A percentile compares a stretch with the other conserved stretches of the same genome.
These are phyloP conservation scores for Caenorhabditis imperialis DNA, from an alignment of 2,888 invertebrate genomes.

Conservation along the genomic window DNA sequence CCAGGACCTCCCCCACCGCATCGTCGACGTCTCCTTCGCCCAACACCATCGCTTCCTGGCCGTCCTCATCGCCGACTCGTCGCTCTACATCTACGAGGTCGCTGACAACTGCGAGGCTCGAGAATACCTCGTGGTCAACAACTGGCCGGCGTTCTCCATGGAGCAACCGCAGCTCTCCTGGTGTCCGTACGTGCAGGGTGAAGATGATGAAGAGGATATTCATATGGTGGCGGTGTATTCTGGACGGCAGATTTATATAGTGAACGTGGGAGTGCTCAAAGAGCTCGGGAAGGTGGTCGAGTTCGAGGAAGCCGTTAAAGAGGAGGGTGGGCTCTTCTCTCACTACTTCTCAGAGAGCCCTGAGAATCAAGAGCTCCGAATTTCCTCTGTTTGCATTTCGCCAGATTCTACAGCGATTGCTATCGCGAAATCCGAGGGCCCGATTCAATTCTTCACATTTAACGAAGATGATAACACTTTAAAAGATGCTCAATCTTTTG, in stretches of 20 bases:
- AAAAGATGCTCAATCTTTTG: conserved; percentile 66
- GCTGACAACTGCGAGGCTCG: conserved; percentile 54
- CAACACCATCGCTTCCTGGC: conserved; percentile 69
- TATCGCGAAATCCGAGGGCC: conserved; percentile 61
- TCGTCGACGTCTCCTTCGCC: conserved; percentile 72
- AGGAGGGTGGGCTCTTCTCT: conserved; percentile 53
- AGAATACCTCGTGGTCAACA: conserved; percentile 33
- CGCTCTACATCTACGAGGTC: conserved; percentile 70
- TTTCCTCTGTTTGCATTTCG: conserved; percentile 68
- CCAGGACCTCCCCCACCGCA: conserved; percentile 62
- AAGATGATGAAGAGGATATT: conserved; percentile 57
- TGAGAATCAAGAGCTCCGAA: conserved; percentile 22
- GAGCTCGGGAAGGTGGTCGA: conserved; percentile 34
- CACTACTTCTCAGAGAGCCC: conserved; percentile 51
- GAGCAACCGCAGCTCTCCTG: conserved; percentile 63
- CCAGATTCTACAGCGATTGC: conserved; percentile 75
- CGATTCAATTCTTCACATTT: conserved; percentile 70
- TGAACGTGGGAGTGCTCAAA: conserved; percentile 59
- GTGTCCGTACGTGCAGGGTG: conserved; percentile 71
- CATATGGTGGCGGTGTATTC: conserved; percentile 62
- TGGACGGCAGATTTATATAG: conserved; percentile 63
- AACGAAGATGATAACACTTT: conserved; percentile 55
- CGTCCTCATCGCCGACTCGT: conserved; percentile 68
- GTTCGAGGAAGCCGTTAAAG: conserved; percentile 48
- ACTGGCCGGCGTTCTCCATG: conserved; percentile 30